Conservation (phyloP, 2,888 invertebrate genomes). For the Eremobia ochroleuca region DNA sequence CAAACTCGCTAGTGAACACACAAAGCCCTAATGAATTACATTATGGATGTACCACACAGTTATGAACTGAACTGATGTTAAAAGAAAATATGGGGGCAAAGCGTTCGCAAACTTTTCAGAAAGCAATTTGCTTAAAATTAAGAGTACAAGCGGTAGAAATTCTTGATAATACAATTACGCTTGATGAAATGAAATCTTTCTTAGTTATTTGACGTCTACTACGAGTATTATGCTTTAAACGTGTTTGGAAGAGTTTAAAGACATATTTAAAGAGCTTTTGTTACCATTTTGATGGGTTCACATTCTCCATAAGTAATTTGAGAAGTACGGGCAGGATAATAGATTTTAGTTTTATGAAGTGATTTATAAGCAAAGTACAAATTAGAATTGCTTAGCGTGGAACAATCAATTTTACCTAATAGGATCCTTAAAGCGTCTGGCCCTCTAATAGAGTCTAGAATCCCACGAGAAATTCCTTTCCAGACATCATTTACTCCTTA, state of each 20-base stretch:
- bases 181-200: slow-evolving; percentile 50
- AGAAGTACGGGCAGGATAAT: neutral
- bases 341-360: slow-evolving; percentile 54
- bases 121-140: slow-evolving; percentile 59
- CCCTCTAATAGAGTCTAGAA: slow-evolving; percentile 1
- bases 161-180: slow-evolving; percentile 40
- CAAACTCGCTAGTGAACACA: slow-evolving; percentile 73
- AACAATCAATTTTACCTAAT: slow-evolving; percentile 22
- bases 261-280: slow-evolving; percentile 33
- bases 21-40: slow-evolving; percentile 78
- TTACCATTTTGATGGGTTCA: slow-evolving; percentile 8
- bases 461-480: neutral
- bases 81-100: slow-evolving; percentile 53
- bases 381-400: slow-evolving; percentile 38
- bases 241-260: slow-evolving; percentile 23
- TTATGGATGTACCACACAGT: slow-evolving; percentile 64
- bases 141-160: slow-evolving; percentile 49
- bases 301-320: slow-evolving; percentile 17
- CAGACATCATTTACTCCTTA: neutral
- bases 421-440: slow-evolving; percentile 6
- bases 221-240: slow-evolving; percentile 25
- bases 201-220: slow-evolving; percentile 43
- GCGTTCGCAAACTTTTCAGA: slow-evolving; percentile 49
- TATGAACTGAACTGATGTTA: slow-evolving; percentile 56
- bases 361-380: slow-evolving; percentile 45